Conservation (phyloP, 2,797 vertebrate species). For the Alectoris magna region DNA sequence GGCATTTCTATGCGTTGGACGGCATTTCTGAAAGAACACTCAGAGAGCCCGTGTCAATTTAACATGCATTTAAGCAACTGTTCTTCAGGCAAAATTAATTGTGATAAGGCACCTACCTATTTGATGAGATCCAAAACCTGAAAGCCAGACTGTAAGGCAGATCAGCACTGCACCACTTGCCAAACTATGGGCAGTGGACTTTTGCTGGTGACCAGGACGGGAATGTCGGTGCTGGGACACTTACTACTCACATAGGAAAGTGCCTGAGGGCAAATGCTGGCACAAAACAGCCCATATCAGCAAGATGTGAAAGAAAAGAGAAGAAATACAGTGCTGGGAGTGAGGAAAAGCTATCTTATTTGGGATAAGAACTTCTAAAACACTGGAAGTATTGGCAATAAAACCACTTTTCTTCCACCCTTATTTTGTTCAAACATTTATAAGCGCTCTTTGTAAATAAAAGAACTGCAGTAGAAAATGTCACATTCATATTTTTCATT, state of each 20-base stretch:
- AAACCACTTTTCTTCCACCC: not conserved
- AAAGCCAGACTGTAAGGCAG: not conserved
- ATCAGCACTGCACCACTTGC: not conserved
- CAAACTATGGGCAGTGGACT: not conserved
- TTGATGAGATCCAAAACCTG: not conserved
- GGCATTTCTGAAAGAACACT: not conserved
- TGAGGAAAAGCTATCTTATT: not conserved
- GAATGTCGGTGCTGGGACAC: not conserved
- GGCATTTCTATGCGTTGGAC: not conserved
- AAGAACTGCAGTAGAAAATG: not conserved
- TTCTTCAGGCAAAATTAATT: not conserved
- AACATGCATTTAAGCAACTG: not conserved
- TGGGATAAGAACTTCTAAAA: not conserved
- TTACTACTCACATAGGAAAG: fast-evolving
- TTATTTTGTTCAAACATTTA: not conserved
- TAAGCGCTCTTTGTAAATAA: not conserved
- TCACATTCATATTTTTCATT: not conserved
- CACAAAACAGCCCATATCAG: not conserved
- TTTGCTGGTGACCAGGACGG: not conserved
- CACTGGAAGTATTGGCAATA: not conserved
- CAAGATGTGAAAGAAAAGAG: not conserved
- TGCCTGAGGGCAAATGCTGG: not conserved
- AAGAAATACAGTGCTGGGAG: not conserved
- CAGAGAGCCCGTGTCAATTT: not conserved
- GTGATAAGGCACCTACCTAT: not conserved